These are phyloP conservation scores for Coregonus suidteri DNA, from an alignment of 2,797 vertebrate genomes.

Conservation along the genomic window DNA sequence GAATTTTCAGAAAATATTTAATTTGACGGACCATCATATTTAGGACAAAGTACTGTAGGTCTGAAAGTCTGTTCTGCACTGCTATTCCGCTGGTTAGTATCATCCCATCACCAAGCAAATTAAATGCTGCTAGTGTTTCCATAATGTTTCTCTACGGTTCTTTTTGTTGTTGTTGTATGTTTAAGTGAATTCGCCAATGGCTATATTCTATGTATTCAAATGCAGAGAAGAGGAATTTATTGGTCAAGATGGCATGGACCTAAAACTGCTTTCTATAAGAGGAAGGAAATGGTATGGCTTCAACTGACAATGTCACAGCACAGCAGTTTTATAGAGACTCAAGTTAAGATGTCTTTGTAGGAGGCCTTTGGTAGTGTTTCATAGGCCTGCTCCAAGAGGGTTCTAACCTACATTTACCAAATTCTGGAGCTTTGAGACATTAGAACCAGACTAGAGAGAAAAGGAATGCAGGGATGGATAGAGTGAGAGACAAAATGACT, in stretches of 20 bases:
- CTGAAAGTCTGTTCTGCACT: background rate
- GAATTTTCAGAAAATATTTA: background rate
- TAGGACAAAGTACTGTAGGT: background rate
- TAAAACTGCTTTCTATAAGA: background rate
- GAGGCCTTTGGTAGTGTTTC: background rate
- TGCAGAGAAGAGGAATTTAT: background rate
- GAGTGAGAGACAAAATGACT: no score
- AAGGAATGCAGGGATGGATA: no score
- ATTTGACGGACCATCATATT: background rate
- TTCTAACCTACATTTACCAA: background rate
- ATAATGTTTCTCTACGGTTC: background rate
- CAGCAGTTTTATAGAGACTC: background rate
- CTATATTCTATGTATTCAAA: background rate
- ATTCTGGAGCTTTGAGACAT: no score
- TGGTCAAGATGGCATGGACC: background rate
- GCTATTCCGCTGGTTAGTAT: background rate
- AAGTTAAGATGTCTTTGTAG: background rate
- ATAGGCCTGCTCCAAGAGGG: background rate
- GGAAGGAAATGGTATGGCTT: background rate
- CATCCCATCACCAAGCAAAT: background rate
- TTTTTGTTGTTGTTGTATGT: background rate
- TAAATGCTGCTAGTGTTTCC: background rate
- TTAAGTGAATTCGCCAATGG: background rate
- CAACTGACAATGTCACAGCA: background rate
- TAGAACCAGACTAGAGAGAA: no score